phyloP scores from a whole-genome alignment of 2,797 vertebrate species.

The Lutjanus argentimaculatus region DNA sequence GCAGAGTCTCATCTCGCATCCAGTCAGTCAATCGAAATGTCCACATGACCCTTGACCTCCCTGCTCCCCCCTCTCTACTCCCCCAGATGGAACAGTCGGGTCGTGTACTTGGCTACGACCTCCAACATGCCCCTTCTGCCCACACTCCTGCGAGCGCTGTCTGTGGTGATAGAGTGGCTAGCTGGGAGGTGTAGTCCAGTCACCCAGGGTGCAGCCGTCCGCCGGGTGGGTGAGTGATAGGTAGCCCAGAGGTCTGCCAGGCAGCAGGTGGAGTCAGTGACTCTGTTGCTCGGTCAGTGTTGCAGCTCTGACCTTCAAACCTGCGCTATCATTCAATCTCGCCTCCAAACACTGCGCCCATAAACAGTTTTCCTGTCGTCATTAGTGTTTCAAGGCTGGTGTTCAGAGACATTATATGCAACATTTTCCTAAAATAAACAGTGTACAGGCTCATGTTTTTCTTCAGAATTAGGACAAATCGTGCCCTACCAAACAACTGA shows the following conservation, averaged over 20 bases:
- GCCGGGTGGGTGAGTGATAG: slow-evolving; percentile 66
- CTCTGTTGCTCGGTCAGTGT: slow-evolving; percentile 56
- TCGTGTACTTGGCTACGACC: slow-evolving; percentile 43
- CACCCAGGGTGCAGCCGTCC: slow-evolving; percentile 36
- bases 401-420: too few species aligned
- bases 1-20: slow-evolving; percentile 3
- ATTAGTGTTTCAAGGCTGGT: slow-evolving; percentile 7
- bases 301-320: slow-evolving; percentile 67
- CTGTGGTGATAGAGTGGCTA: slow-evolving; percentile 69
- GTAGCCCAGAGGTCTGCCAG: slow-evolving; percentile 56
- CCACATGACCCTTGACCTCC: slow-evolving; percentile 39
- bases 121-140: slow-evolving; percentile 50
- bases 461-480: too few species aligned
- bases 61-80: not conserved
- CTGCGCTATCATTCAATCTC: slow-evolving; percentile 38
- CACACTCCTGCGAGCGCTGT: slow-evolving; percentile 48
- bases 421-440: too few species aligned
- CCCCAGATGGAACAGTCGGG: slow-evolving; percentile 57
- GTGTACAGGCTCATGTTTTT: too few species aligned
- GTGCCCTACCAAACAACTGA: too few species aligned
- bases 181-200: slow-evolving; percentile 62
- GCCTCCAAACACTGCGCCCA: slow-evolving; percentile 7
- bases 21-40: slow-evolving; percentile 32
- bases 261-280: slow-evolving; percentile 68
- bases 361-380: slow-evolving; percentile 9